phyloP scores from a whole-genome alignment of 1,140 invertebrate genomes.

The Linepithema humile region DNA sequence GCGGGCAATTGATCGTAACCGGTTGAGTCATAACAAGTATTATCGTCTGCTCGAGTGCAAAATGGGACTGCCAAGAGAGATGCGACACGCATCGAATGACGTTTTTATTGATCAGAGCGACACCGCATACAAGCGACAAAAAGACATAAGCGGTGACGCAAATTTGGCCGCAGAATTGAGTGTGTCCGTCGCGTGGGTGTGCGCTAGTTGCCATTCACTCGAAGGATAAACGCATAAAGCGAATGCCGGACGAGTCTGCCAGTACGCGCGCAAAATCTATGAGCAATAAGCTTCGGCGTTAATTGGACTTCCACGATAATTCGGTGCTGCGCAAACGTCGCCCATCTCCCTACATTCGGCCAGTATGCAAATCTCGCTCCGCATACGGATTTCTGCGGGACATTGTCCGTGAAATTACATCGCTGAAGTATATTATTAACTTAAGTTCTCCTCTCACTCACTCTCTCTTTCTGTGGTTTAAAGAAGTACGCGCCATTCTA shows the following conservation, averaged over 20 bases:
- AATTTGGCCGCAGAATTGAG: slow-evolving; percentile 9
- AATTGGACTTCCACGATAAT: slow-evolving; percentile 36
- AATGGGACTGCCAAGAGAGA: slow-evolving; percentile 10
- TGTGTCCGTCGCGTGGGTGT: slow-evolving; percentile 9
- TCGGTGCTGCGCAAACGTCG: background rate
- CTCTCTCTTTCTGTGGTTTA: too few species aligned
- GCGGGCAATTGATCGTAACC: background rate
- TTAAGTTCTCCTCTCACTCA: too few species aligned
- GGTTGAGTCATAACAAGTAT: background rate
- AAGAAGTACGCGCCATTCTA: too few species aligned
- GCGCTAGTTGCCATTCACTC: background rate
- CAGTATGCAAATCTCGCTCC: background rate
- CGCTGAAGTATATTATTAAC: background rate
- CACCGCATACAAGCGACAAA: too few species aligned
- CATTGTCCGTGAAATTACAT: background rate
- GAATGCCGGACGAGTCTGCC: background rate
- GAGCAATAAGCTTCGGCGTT: slow-evolving; percentile 20
- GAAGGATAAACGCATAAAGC: slow-evolving; percentile 19
- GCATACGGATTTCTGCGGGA: background rate
- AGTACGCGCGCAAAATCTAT: background rate
- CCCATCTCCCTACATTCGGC: background rate
- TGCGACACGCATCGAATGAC: slow-evolving; percentile 21
- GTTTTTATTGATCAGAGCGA: slow-evolving; percentile 14
- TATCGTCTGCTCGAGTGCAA: background rate
- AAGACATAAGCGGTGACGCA: slow-evolving; percentile 32